Conservation (phyloP, 2,888 invertebrate species). For the Apoda limacodes region DNA sequence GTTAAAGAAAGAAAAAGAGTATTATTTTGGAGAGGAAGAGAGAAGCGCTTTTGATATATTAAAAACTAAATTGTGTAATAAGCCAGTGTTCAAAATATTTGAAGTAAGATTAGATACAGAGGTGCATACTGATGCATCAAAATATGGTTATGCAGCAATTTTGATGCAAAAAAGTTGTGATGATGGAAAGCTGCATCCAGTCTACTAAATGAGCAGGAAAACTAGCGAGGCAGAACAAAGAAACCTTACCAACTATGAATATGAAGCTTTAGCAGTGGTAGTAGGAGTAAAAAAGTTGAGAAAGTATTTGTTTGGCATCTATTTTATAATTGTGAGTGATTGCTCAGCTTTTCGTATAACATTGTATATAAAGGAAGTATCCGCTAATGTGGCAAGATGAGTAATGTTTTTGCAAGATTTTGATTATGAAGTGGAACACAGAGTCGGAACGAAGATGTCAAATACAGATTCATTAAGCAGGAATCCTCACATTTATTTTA, state of each 20-base stretch:
- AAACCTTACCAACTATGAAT: constrained; percentile 23
- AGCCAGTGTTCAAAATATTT: too few species aligned
- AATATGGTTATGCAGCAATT: too few species aligned
- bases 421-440: too few species aligned
- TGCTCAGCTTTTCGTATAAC: constrained; percentile 12
- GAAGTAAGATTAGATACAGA: too few species aligned
- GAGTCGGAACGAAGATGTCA: too few species aligned
- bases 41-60: constrained; percentile 15
- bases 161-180: too few species aligned
- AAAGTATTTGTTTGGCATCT: constrained; percentile 20
- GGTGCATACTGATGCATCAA: too few species aligned
- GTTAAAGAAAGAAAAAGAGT: constrained; percentile 13
- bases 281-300: constrained; percentile 22
- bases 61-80: too few species aligned
- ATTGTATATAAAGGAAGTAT: constrained; percentile 12
- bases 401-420: too few species aligned
- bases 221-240: constrained; percentile 17
- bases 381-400: too few species aligned
- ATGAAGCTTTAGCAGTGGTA: constrained; percentile 21
- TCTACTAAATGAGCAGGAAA: constrained; percentile 19
- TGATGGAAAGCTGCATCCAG: constrained; percentile 15
- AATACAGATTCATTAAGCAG: too few species aligned
- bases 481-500: too few species aligned
- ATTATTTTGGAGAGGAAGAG: constrained; percentile 16
- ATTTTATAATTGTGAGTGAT: constrained; percentile 20